Percentiles rank a stretch among this genome's conserved stretches.
Conservation (phyloP, 2,797 vertebrate genomes). For the Cryptoprocta ferox region DNA sequence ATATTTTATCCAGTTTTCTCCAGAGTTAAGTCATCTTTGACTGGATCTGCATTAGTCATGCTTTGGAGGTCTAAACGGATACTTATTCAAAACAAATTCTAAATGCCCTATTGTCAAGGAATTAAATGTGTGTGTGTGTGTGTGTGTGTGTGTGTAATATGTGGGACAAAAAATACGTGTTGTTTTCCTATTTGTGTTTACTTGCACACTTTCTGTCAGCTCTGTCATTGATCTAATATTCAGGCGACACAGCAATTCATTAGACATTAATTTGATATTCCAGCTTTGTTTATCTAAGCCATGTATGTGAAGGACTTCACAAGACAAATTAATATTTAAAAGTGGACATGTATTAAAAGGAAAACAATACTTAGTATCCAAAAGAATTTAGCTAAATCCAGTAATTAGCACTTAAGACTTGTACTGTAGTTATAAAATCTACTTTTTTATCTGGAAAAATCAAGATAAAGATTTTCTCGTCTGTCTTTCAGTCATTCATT, state of each 20-base stretch:
- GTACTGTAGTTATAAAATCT: not conserved
- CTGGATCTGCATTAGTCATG: not conserved
- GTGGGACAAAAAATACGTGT: not conserved
- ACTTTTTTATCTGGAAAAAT: constrained; percentile 9
- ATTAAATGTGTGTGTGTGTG: not conserved
- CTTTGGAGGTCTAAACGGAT: not conserved
- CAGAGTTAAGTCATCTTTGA: not conserved
- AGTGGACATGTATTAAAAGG: constrained; percentile 9
- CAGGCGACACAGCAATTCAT: not conserved
- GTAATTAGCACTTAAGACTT: not conserved
- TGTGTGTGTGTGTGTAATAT: not conserved
- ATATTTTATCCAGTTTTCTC: not conserved
- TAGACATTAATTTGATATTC: not conserved
- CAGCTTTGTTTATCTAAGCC: not conserved
- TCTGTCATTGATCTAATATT: not conserved
- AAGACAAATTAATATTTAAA: constrained; percentile 4
- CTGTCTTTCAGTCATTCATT: not conserved
- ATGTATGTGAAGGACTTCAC: not conserved
- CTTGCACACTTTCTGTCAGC: not conserved
- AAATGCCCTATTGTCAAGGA: not conserved
- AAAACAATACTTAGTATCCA: not conserved
- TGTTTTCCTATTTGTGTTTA: constrained; percentile 11
- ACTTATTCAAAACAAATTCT: constrained; percentile 34
- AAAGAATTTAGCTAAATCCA: not conserved
- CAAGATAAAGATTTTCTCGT: not conserved